A percentile compares a stretch with the other conserved stretches of the same genome.
Conservation (phyloP, 2,113 vertebrate genomes). For the Aspidoscelis tigris region DNA sequence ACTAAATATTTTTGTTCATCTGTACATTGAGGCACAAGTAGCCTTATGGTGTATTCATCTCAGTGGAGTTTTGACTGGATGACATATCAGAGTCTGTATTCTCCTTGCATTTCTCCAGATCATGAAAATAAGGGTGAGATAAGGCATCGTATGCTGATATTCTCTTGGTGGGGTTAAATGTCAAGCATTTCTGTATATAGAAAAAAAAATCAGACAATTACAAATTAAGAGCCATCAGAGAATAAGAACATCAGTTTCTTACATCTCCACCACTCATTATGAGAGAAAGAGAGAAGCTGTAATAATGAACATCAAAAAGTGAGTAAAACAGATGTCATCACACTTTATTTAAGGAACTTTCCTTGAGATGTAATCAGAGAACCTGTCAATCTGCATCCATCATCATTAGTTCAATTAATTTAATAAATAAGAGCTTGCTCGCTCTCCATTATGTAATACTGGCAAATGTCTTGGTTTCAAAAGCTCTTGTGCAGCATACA, state of each 20-base stretch:
- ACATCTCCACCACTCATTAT: neutral
- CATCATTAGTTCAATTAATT: conserved; percentile 9
- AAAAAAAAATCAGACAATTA: conserved; percentile 56
- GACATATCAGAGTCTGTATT: conserved; percentile 86
- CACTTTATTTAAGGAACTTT: neutral
- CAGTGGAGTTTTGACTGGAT: conserved; percentile 85
- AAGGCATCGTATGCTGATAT: conserved; percentile 94
- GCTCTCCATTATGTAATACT: neutral
- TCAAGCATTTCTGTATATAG: conserved; percentile 89
- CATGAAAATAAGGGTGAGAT: conserved; percentile 93
- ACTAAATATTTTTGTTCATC: conserved; percentile 51
- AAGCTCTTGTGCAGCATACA: conserved; percentile 29
- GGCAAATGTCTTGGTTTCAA: neutral
- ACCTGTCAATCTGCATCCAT: conserved; percentile 1
- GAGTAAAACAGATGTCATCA: neutral
- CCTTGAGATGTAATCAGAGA: neutral
- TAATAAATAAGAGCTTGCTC: neutral
- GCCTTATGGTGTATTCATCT: conserved; percentile 87
- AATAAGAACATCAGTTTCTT: neutral
- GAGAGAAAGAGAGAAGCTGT: neutral
- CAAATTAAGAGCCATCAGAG: conserved; percentile 16
- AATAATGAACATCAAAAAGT: neutral
- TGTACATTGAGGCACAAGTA: conserved; percentile 57
- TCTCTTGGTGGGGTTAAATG: conserved; percentile 93
- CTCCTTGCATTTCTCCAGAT: conserved; percentile 89